Evolutionary conservation across 2,797 vertebrate genomes (phyloP), one percentile per base, ranked within the genome.

Genomic region (Chiloscyllium punctatum): DNA sequence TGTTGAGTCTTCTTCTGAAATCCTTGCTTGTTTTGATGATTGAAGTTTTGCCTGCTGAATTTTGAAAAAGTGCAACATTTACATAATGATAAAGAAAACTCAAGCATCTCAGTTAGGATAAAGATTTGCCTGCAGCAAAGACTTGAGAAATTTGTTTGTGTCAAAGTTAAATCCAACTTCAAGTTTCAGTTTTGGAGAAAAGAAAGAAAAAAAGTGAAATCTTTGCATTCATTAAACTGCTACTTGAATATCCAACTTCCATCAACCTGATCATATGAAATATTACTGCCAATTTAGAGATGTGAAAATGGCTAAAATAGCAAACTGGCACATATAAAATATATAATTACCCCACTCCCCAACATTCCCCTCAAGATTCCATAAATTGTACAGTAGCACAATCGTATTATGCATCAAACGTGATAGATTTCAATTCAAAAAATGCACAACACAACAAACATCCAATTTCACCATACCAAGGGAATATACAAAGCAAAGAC

Each of bases 1-100:
- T 95, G 94, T 95, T 98, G 98, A 97, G 98, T 98, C 97, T 99
- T 99, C 96, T 99, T 98, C 62, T 98, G 98, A 96, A 99, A 99
- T 53, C 97, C 97, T 94, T 98, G 97, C 96, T 99, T 99, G 96
- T 98, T 98, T 96, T 99, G 99, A 97, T 97, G 98, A 96, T 98
- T 99, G 96, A 98, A 99, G 95, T 97, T 97, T 96, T 98, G 98
- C 96, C 99, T 99, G 95, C 94, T 96, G 68, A 95, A 33, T 77
- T 42, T 18, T 74, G 23, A 51, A 25, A 88, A 69, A 51, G 53
- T 23, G 33, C 27, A 68, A 25, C 18, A 69, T 92, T 92, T 92
- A 92, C n/a, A 92, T 68, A 25, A 69, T 92, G n/a, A 23, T 9
- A 18, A 8, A 62, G 21, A 37, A 33, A n/a, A 42, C 37, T 1